phyloP scores from a whole-genome alignment of 1,140 invertebrate genomes.

The Eupeodes corollae region DNA sequence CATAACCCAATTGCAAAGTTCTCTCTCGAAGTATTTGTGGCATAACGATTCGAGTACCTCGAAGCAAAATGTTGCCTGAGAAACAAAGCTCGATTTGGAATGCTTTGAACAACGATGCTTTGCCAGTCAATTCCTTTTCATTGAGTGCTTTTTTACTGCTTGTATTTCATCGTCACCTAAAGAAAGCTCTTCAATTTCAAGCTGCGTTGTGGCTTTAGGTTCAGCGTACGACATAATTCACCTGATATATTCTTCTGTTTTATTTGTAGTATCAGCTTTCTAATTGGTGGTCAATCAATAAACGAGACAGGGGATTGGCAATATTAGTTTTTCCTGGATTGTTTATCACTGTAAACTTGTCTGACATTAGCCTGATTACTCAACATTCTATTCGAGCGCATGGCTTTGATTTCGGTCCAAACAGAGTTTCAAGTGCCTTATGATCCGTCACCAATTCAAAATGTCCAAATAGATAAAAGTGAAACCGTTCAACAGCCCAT shows the following conservation, averaged over 20 bases:
- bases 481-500: constrained; percentile 17
- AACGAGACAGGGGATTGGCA: neutral
- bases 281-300: neutral
- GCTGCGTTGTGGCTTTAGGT: no score
- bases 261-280: neutral
- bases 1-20: constrained; percentile 22
- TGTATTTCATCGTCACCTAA: no score
- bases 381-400: constrained; percentile 16
- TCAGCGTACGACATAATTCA: no score
- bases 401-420: constrained; percentile 12
- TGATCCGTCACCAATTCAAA: constrained; percentile 34
- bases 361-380: constrained; percentile 15
- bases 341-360: constrained; percentile 13
- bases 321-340: constrained; percentile 9
- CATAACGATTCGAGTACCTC: no score
- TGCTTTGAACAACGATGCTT: no score
- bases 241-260: no score
- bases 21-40: no score
- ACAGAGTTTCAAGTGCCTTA: constrained; percentile 13
- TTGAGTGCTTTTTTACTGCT: no score
- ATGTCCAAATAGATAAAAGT: constrained; percentile 17
- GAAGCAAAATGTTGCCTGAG: no score
- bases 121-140: no score
- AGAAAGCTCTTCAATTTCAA: no score
- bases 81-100: no score